Base-by-base conservation (phyloP, 2,113 vertebrate species). In the Hydrolagus affinis region DNA sequence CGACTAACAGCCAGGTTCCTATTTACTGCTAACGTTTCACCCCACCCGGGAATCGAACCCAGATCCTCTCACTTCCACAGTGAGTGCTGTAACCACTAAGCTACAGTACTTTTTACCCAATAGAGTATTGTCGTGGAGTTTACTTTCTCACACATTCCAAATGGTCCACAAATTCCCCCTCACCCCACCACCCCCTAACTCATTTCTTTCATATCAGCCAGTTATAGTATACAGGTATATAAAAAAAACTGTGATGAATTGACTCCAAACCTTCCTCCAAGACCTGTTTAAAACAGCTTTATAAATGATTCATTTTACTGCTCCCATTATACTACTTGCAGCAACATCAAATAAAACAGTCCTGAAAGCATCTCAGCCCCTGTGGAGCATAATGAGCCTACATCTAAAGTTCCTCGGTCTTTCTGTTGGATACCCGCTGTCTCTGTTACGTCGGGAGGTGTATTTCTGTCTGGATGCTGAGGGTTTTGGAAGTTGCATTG, bases 401-500 rank as follows among this genome's bases (percentile, higher is more conserved):
- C 3, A 85, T 2, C 0, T 71, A 83, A 72, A 86, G 1, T 0
- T 1, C 10, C 73, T 86, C 1, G 0, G n/a, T 69, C 87, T 86
- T 86, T 12, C 71, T 86, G 1, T 85, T 9, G 57, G 23, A n/a
- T 60, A 85, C 86, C 71, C 78, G 44, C 30, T 4, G 32, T 70
- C 11, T 2, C 14, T 62, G 25, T 70, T 74, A 69, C 30, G 9
- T 69, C 66, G 19, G n/a, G 60, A 32, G 7, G 9, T 60, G n/a
- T 23, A 15, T 68, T 32, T 56, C 69, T 74, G 78, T 59, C 76
- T 78, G 80, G 60, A 4, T 60, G 57, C 19, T 60, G 64, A 66
- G 68, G 60, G 23, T 85, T 87, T 72, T 70, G 71, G 88, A 44
- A 44, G 72, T 86, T 88, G 87, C 66, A 85, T 86, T 85, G 44